Conservation (phyloP, 2,797 vertebrate species). For the Enteromius afrohamiltoni region DNA sequence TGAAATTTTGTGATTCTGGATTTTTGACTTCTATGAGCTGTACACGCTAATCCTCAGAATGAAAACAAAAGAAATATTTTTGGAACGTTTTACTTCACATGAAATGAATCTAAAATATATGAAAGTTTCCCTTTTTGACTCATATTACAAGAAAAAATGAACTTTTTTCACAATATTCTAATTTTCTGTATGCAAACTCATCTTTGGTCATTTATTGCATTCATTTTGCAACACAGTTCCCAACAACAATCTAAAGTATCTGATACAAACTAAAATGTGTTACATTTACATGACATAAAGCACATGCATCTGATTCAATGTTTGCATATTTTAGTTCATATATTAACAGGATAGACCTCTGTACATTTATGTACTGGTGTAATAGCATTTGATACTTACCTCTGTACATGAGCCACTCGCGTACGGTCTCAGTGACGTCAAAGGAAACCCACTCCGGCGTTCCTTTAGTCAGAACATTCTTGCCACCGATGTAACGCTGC, state of each 20-base stretch:
- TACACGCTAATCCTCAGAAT: too few species aligned
- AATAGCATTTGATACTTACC: conserved; percentile 77
- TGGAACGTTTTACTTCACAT: too few species aligned
- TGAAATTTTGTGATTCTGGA: too few species aligned
- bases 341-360: background rate
- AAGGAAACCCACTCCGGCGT: conserved; percentile 94
- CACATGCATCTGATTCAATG: background rate
- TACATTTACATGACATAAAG: background rate
- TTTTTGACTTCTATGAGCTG: too few species aligned
- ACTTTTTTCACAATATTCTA: too few species aligned
- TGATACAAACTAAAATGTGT: background rate
- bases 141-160: too few species aligned
- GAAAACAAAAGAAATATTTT: too few species aligned
- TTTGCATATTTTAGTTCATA: background rate
- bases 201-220: conserved; percentile 20
- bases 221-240: background rate
- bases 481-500: conserved; percentile 94
- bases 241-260: background rate
- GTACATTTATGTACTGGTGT: background rate
- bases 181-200: conserved; percentile 12
- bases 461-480: conserved; percentile 92
- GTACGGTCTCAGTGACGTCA: conserved; percentile 94
- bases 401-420: conserved; percentile 94
- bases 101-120: too few species aligned
- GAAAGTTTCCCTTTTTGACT: too few species aligned